phyloP scores from a whole-genome alignment of 2,888 invertebrate genomes.

The Pyrocoelia pectoralis region DNA sequence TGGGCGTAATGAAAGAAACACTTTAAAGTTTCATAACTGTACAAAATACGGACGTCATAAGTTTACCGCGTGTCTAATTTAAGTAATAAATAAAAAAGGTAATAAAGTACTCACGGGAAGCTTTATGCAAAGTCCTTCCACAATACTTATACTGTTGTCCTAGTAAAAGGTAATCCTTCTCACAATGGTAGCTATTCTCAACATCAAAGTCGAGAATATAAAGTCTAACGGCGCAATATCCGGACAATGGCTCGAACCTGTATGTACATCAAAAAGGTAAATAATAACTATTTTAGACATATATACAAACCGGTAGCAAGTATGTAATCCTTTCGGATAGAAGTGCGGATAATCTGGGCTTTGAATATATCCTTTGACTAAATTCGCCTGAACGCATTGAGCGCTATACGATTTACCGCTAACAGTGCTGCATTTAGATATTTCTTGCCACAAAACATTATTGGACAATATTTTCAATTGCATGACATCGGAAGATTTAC shows the following conservation, averaged over 20 bases:
- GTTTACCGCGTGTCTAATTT: too few species aligned
- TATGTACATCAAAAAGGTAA: conserved; percentile 34
- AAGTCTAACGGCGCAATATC: conserved; percentile 57
- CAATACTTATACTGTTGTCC: conserved; percentile 57
- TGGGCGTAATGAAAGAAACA: too few species aligned
- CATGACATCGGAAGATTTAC: conserved; percentile 42
- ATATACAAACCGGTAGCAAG: conserved; percentile 59
- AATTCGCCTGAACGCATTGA: conserved; percentile 36
- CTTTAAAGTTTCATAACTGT: too few species aligned
- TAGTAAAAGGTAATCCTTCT: conserved; percentile 59
- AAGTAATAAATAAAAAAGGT: too few species aligned
- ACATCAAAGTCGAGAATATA: conserved; percentile 60
- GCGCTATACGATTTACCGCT: conserved; percentile 8
- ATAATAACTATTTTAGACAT: neutral
- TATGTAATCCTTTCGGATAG: conserved; percentile 58
- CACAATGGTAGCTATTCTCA: conserved; percentile 57
- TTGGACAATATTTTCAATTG: conserved; percentile 38
- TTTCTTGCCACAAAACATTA: conserved; percentile 40
- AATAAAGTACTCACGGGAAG: conserved; percentile 56
- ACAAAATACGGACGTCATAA: too few species aligned
- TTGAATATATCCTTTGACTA: conserved; percentile 55
- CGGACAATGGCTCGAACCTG: conserved; percentile 58
- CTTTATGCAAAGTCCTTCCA: conserved; percentile 55
- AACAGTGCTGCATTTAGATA: conserved; percentile 37
- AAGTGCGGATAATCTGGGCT: conserved; percentile 60